Percentiles rank a stretch among this genome's conserved stretches.
Conservation (phyloP, 2,797 vertebrate species). For the Apodemus agrarius region DNA sequence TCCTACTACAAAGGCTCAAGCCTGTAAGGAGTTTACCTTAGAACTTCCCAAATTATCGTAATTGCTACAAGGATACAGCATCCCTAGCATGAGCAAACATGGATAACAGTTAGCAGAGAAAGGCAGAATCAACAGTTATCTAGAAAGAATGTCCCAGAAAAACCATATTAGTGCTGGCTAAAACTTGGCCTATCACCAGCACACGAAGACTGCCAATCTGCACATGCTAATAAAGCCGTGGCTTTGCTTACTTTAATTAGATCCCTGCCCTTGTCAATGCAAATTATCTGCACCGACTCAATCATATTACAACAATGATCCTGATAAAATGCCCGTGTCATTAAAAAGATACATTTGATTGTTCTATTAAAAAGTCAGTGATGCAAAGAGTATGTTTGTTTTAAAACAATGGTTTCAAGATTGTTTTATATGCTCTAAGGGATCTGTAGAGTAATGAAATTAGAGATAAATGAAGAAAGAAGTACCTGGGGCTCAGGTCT, state of each 20-base stretch:
- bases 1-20: neutral
- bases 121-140: neutral
- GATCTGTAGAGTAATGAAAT: neutral
- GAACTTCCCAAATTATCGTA: neutral
- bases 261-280: neutral
- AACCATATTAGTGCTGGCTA: neutral
- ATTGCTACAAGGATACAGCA: neutral
- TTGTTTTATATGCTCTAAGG: neutral
- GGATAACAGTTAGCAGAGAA: neutral
- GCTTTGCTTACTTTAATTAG: neutral
- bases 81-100: neutral
- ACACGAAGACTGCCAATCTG: neutral
- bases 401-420: slow-evolving; percentile 33
- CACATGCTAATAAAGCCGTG: neutral
- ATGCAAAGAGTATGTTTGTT: neutral
- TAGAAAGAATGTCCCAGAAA: neutral
- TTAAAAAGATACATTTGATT: slow-evolving; percentile 18
- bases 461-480: slow-evolving; percentile 30
- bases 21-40: neutral
- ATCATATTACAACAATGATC: neutral
- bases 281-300: neutral
- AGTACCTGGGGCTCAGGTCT: neutral
- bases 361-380: slow-evolving; percentile 11
- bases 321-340: neutral
- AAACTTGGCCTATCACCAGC: neutral